phyloP scores from a whole-genome alignment of 1,140 invertebrate genomes.

The Euura lappo region DNA sequence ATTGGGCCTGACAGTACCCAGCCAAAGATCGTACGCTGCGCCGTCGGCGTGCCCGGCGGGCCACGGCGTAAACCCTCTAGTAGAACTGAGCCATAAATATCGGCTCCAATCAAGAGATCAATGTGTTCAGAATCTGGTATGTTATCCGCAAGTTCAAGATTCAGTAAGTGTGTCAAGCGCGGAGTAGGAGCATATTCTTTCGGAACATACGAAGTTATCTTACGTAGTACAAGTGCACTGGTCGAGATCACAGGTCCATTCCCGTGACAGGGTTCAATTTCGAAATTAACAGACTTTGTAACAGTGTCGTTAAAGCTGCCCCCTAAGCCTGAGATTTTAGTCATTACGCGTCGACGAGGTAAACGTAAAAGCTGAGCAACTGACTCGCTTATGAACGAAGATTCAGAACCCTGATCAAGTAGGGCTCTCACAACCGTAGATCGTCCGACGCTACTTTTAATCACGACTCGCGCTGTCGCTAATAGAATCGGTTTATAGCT shows the following conservation, averaged over 20 bases:
- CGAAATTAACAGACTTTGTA: not conserved
- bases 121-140: conserved; percentile 2
- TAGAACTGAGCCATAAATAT: conserved; percentile 11
- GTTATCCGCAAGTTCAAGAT: conserved; percentile 22
- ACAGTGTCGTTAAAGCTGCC: not conserved
- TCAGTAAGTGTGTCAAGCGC: conserved; percentile 11
- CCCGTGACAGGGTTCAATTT: not conserved
- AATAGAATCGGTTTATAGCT: no score
- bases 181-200: not conserved
- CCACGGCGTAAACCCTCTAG: conserved; percentile 7
- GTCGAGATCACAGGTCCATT: not conserved
- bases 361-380: conserved; percentile 26
- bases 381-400: conserved; percentile 25
- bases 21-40: conserved; percentile 19
- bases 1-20: conserved; percentile 5
- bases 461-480: no score
- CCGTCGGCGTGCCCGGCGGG: not conserved
- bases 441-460: no score
- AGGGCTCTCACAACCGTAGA: conserved; percentile 12
- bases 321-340: not conserved
- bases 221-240: not conserved
- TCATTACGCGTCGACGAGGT: not conserved
- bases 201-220: not conserved
- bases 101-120: conserved; percentile 18
- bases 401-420: conserved; percentile 31